Evolutionary conservation across 2,888 invertebrate species (phyloP).

Genomic region (Drosophila limbata): DNA sequence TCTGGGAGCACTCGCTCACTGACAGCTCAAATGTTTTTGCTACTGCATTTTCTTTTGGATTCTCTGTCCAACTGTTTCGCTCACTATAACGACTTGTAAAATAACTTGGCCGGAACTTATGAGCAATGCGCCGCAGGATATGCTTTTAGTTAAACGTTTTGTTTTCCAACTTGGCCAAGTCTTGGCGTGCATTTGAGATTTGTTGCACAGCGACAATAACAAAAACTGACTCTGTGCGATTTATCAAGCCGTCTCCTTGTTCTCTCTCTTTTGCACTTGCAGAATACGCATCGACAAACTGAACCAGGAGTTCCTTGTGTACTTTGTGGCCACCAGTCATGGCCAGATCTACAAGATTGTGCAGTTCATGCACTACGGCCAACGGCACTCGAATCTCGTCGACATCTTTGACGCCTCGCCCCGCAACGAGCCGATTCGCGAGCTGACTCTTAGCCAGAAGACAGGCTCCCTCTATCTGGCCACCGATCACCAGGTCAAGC

Average conservation of each 20-base stretch:
- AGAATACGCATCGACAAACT: conserved; percentile 85
- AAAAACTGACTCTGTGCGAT: conserved; percentile 32
- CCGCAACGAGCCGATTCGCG: conserved; percentile 93
- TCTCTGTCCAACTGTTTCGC: conserved; percentile 4
- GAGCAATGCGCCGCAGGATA: conserved; percentile 73
- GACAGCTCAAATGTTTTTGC: conserved; percentile 47
- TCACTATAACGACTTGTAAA: conserved; percentile 56
- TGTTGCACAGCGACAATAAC: conserved; percentile 14
- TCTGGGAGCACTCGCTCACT: conserved; percentile 59
- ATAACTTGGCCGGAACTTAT: conserved; percentile 76
- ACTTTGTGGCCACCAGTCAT: conserved; percentile 94
- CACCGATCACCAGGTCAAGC: conserved; percentile 94
- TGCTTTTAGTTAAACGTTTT: conserved; percentile 78
- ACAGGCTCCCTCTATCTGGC: conserved; percentile 96
- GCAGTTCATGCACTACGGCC: conserved; percentile 93
- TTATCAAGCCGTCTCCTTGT: conserved; percentile 23
- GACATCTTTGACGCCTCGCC: conserved; percentile 95
- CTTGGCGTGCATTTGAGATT: conserved; percentile 50
- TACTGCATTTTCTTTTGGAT: conserved; percentile 8
- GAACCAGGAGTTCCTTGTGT: conserved; percentile 92
- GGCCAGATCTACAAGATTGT: conserved; percentile 97
- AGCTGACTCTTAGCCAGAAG: conserved; percentile 94
- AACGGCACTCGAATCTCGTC: conserved; percentile 93
- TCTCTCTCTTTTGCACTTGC: conserved; percentile 5
- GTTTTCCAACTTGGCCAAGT: conserved; percentile 60